These are phyloP conservation scores for Sturnus vulgaris DNA, from an alignment of 2,113 vertebrate species.

Conservation along the genomic window DNA sequence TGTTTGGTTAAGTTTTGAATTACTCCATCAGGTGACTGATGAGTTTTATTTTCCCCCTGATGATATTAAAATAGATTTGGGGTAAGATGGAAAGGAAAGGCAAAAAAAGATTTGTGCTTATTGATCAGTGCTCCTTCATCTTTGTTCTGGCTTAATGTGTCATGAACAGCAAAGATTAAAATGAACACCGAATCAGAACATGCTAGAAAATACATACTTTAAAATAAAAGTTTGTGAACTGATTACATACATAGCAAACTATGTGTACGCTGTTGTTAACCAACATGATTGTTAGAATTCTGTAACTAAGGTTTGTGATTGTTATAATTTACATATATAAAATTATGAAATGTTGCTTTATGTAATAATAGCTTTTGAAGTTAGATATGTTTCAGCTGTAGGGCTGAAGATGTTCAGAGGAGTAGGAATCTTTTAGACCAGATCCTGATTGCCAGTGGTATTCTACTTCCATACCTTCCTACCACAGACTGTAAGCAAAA, in stretches of 20 bases:
- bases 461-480: neutral
- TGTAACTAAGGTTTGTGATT: neutral
- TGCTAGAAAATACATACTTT: neutral
- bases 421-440: neutral
- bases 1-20: conserved; percentile 82
- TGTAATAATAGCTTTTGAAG: neutral
- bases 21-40: conserved; percentile 80
- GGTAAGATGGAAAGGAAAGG: conserved; percentile 31
- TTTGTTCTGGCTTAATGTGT: neutral
- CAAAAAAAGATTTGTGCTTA: conserved; percentile 19
- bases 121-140: conserved; percentile 39
- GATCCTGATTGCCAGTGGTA: neutral
- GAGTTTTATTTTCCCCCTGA: conserved; percentile 60
- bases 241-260: neutral
- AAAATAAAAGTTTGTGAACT: neutral
- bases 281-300: neutral
- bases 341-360: neutral
- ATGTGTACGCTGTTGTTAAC: neutral
- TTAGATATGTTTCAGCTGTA: neutral
- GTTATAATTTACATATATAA: neutral
- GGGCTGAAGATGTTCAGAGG: neutral
- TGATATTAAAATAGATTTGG: conserved; percentile 67
- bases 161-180: neutral
- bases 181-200: neutral
- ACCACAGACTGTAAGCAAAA: neutral